phyloP scores from a whole-genome alignment of 35 echinoderm and acorn worm genomes.

The Amphiura filiformis region DNA sequence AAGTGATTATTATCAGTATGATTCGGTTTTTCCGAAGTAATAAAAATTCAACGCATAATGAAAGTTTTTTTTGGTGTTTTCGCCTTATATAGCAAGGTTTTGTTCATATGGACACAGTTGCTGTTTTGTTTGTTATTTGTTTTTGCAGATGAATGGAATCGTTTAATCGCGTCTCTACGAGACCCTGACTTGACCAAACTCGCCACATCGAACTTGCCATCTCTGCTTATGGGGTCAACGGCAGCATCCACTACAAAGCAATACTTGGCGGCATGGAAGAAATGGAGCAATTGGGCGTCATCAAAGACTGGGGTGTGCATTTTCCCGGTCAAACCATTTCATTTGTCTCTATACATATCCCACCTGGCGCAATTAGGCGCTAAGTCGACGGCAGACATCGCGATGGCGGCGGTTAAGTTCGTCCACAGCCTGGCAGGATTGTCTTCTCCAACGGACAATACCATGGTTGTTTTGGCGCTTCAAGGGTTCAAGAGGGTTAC shows the following conservation, averaged over 20 bases:
- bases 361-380: neutral
- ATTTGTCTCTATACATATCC: neutral
- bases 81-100: too few relatives aligned
- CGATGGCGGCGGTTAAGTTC: conserved; percentile 13
- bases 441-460: conserved; percentile 23
- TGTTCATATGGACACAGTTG: too few relatives aligned
- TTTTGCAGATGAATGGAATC: conserved; percentile 18
- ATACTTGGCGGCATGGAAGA: neutral
- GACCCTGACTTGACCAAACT: neutral
- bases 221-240: neutral
- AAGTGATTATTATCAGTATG: too few relatives aligned
- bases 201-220: neutral
- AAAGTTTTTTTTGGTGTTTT: too few relatives aligned
- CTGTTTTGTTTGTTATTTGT: neutral
- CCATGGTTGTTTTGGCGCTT: conserved; percentile 1
- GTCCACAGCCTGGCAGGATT: conserved; percentile 26
- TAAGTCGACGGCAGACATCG: neutral
- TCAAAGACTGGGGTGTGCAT: neutral
- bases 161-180: neutral
- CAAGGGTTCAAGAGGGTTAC: conserved; percentile 8
- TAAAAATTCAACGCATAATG: too few relatives aligned
- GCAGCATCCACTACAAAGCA: conserved; percentile 4
- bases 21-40: too few relatives aligned
- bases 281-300: conserved; percentile 20
- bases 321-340: neutral